These are phyloP conservation scores for Phortica variegata DNA, from an alignment of 1,140 invertebrate genomes.

Conservation along the genomic window DNA sequence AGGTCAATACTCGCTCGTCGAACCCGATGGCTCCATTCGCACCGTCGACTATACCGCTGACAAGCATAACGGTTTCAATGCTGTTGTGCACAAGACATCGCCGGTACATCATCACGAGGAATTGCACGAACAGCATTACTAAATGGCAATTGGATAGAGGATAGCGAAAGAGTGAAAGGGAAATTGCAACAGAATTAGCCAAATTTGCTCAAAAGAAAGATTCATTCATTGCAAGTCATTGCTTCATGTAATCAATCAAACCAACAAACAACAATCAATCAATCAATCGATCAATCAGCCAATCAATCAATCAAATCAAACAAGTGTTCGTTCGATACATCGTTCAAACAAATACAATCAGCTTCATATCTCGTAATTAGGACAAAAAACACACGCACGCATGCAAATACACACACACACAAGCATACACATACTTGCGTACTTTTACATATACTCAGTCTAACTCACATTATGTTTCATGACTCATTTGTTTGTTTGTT, in stretches of 20 bases:
- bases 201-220: conserved; percentile 27
- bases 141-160: conserved; percentile 17
- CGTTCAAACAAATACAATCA: conserved; percentile 44
- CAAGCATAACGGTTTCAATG: conserved; percentile 62
- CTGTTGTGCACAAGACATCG: conserved; percentile 65
- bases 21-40: conserved; percentile 61
- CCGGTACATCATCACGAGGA: conserved; percentile 58
- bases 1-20: conserved; percentile 59
- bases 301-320: too few species aligned
- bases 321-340: too few species aligned
- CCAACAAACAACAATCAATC: conserved; percentile 31
- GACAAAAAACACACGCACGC: conserved; percentile 28
- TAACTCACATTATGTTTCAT: conserved; percentile 30
- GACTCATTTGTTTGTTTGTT: conserved; percentile 43
- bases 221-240: conserved; percentile 23
- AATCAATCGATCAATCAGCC: too few species aligned
- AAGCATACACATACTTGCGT: not conserved
- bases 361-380: conserved; percentile 55
- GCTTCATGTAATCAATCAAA: conserved; percentile 7
- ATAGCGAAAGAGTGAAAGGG: conserved; percentile 18
- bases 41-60: conserved; percentile 61
- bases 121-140: conserved; percentile 35
- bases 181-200: conserved; percentile 49
- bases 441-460: too few species aligned
- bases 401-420: conserved; percentile 15